Percentiles rank a stretch among this genome's conserved stretches.
phyloP scores from a whole-genome alignment of 2,888 invertebrate genomes.

The Trissoscelio sp. region DNA sequence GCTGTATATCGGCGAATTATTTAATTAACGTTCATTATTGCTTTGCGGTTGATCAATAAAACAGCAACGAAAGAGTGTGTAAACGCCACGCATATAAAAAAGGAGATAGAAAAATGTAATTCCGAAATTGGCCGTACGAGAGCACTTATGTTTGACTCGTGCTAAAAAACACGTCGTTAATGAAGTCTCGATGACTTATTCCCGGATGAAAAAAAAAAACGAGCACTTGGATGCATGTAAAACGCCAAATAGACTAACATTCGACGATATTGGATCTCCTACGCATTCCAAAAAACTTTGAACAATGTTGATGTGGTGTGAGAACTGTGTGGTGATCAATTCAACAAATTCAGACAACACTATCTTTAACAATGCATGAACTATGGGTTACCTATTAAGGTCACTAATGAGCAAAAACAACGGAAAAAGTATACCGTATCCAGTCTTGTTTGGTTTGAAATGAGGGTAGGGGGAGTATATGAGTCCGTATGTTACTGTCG shows the following conservation, averaged over 20 bases:
- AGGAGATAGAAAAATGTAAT: not conserved
- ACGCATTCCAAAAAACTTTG: conserved; percentile 79
- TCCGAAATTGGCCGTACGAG: too few relatives aligned
- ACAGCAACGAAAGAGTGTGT: conserved; percentile 10
- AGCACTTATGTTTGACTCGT: conserved; percentile 30
- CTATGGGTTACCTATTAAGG: conserved; percentile 70
- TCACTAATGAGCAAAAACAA: conserved; percentile 70
- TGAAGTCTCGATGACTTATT: conserved; percentile 50
- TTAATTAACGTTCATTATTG: conserved; percentile 61
- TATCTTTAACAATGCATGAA: conserved; percentile 73
- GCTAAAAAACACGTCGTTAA: conserved; percentile 26
- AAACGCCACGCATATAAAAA: conserved; percentile 3
- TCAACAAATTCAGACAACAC: conserved; percentile 74
- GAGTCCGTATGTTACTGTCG: conserved; percentile 1
- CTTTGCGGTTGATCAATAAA: conserved; percentile 21
- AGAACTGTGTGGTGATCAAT: conserved; percentile 71
- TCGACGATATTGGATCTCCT: conserved; percentile 75
- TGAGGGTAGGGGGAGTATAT: not conserved
- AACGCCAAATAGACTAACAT: conserved; percentile 74
- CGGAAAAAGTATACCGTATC: conserved; percentile 65
- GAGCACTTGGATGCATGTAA: conserved; percentile 78
- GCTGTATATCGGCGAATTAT: conserved; percentile 32
- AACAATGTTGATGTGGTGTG: conserved; percentile 59
- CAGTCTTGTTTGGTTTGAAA: conserved; percentile 63
- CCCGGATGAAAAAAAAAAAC: conserved; percentile 67